Conservation (phyloP, 2,113 vertebrate genomes). For the Gallinago paraguaiae region DNA sequence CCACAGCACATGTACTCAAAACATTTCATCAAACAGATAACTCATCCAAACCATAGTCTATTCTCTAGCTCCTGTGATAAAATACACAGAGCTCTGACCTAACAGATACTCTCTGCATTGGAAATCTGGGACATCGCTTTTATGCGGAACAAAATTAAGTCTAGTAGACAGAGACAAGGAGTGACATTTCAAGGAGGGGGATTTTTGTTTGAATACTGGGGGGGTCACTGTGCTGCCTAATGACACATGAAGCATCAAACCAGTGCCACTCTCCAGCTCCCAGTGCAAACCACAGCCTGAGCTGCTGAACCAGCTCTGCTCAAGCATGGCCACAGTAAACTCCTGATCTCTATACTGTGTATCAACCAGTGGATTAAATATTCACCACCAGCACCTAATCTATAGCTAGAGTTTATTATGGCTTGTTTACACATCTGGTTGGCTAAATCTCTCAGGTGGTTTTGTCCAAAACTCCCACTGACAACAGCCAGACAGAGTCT, state of each 20-base stretch:
- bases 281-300: not conserved
- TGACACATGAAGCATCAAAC: not conserved
- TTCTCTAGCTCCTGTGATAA: not conserved
- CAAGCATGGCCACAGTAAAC: not conserved
- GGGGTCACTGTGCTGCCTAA: not conserved
- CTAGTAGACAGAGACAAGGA: not conserved
- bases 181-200: not conserved
- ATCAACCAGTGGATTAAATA: not conserved
- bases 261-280: not conserved
- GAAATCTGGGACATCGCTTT: not conserved
- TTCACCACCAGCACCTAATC: not conserved
- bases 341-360: not conserved
- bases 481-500: not conserved
- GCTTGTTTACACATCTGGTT: not conserved
- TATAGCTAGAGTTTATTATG: not conserved
- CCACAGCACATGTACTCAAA: not conserved
- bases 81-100: not conserved
- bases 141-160: not conserved
- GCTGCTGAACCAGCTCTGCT: not conserved
- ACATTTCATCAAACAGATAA: not conserved
- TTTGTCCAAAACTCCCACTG: not conserved
- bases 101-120: accelerated
- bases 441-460: not conserved
- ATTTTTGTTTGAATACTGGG: not conserved
- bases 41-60: not conserved